These are phyloP conservation scores for Tupiocoris notatus DNA, from an alignment of 2,888 invertebrate genomes.

Conservation along the genomic window DNA sequence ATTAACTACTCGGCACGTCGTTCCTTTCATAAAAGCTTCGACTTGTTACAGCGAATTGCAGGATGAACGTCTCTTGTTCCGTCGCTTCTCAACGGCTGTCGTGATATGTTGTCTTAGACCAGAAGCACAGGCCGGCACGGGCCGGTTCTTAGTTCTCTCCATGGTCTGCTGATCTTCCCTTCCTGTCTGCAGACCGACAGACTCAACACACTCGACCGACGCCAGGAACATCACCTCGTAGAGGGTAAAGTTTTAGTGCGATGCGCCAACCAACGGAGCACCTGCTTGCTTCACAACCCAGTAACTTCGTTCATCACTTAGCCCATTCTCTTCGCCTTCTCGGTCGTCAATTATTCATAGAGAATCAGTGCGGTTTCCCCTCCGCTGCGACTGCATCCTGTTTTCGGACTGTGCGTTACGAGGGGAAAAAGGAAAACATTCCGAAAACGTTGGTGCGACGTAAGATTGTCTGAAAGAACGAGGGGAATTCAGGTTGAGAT, in stretches of 20 bases:
- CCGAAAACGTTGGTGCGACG: not conserved
- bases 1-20: no score
- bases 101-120: not conserved
- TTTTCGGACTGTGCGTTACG: not conserved
- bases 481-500: no score
- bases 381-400: not conserved
- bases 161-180: not conserved
- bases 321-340: slow-evolving; percentile 15
- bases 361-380: not conserved
- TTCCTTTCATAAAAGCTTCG: no score
- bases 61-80: not conserved
- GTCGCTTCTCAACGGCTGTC: not conserved
- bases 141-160: not conserved
- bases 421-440: not conserved
- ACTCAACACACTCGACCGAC: not conserved
- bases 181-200: not conserved
- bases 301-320: slow-evolving; percentile 29
- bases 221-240: not conserved
- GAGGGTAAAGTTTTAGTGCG: not conserved
- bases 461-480: no score
- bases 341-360: not conserved
- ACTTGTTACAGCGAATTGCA: no score
- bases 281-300: slow-evolving; percentile 39
- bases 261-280: not conserved
- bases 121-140: not conserved